Base-by-base conservation (phyloP, 2,888 invertebrate species). In the Drosophila macrothrix region DNA sequence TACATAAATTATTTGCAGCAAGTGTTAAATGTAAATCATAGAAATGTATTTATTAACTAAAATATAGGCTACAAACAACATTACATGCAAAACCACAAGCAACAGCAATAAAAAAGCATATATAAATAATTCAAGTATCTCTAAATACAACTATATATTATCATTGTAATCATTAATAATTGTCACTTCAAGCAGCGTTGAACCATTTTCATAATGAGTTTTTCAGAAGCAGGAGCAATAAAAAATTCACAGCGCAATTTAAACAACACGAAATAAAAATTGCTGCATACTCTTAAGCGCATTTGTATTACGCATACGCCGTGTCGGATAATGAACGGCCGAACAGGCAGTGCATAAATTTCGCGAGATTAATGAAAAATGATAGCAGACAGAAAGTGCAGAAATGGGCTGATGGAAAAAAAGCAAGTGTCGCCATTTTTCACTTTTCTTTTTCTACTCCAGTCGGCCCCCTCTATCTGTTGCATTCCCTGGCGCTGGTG, bases 311-410 rank as follows among this genome's bases (percentile, higher is more conserved):
- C 82, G 82, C 68, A 80, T 78, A 76, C 78, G 43, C 66, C 76
- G 49, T 54, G 66, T 60, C 54, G 60, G 67, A 74, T 72, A 69
- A 70, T 78, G 78, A 87, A 80, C 76, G 78, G 78, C 73, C 74
- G 52, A 73, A 7, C 67, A 50, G 78, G 71, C 84, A 85, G 90
- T 90, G 76, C 78, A 86, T 86, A 88, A 84, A 86, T 87, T 74
- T 80, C 59, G 69, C 66, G 65, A 80, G 76, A 84, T 87, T 80
- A 87, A 90, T 90, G 88, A 90, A 88, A 85, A 88, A 71, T 68
- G 81, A 77, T 79, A 72, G 72, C 59, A 55, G 28, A 59, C 78
- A 66, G 50, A 61, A 67, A 72, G 49, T 62, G 64, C 59, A 67
- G 14, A 49, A 46, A 62, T 28, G 50, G 59, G 22, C 29, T 62